Evolutionary conservation across 2,888 invertebrate species (phyloP).

Genomic region (Drosophila flavopinicola): DNA sequence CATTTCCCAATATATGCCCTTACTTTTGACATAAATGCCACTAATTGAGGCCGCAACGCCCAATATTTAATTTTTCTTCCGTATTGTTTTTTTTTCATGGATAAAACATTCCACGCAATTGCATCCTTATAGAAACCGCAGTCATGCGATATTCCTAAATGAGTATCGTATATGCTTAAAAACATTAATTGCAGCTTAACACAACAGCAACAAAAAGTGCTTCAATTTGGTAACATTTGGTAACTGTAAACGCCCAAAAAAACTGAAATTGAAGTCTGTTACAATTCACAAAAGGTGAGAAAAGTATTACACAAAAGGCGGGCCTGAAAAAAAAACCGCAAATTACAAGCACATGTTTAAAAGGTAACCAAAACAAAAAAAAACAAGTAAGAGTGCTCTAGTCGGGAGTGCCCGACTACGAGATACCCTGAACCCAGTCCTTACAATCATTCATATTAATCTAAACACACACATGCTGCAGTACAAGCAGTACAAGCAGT

Average conservation of each 20-base stretch:
- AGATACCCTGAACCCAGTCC: too few relatives aligned
- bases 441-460: too few relatives aligned
- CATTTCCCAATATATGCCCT: neutral
- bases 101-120: too few relatives aligned
- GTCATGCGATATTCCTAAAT: slow-evolving; percentile 50
- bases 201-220: slow-evolving; percentile 11
- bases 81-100: slow-evolving; percentile 15
- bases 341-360: slow-evolving; percentile 69
- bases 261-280: slow-evolving; percentile 10
- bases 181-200: slow-evolving; percentile 48
- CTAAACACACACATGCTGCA: too few relatives aligned
- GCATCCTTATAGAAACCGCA: slow-evolving; percentile 47
- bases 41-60: slow-evolving; percentile 68
- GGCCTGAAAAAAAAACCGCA: slow-evolving; percentile 56
- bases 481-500: too few relatives aligned
- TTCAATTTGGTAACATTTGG: slow-evolving; percentile 49
- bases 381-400: too few relatives aligned
- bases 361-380: neutral
- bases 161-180: slow-evolving; percentile 45
- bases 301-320: slow-evolving; percentile 62
- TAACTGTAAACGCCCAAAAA: slow-evolving; percentile 22
- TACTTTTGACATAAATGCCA: slow-evolving; percentile 50
- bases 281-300: slow-evolving; percentile 63
- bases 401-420: too few relatives aligned
- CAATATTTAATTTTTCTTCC: slow-evolving; percentile 14